phyloP scores from a whole-genome alignment of 2,888 invertebrate species.

The Idaea dimidiata region DNA sequence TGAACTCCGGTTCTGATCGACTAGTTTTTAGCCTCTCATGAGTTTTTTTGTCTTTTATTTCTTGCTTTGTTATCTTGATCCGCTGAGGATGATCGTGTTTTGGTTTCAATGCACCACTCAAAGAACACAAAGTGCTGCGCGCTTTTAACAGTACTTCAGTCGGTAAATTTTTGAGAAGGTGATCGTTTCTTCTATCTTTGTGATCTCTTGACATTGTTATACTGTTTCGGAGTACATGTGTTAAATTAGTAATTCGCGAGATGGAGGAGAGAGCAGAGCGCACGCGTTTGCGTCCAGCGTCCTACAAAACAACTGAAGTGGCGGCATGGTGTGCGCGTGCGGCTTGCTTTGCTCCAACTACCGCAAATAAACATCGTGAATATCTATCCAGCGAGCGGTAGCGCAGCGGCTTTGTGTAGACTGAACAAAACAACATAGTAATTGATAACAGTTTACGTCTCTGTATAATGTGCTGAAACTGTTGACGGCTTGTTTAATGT shows the following conservation, averaged over 20 bases:
- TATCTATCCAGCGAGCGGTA: constrained; percentile 36
- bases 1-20: constrained; percentile 68
- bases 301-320: constrained; percentile 65
- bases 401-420: constrained; percentile 19
- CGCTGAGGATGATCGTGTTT: constrained; percentile 55
- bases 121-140: constrained; percentile 66
- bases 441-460: constrained; percentile 29
- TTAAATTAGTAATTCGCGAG: constrained; percentile 30
- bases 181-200: constrained; percentile 66
- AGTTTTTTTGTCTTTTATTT: constrained; percentile 69
- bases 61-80: constrained; percentile 59
- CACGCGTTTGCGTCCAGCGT: constrained; percentile 53
- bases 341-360: constrained; percentile 60
- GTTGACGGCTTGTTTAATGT: constrained; percentile 18
- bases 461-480: constrained; percentile 12
- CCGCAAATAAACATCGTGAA: constrained; percentile 73
- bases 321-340: constrained; percentile 63
- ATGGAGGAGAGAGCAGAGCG: constrained; percentile 28
- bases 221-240: constrained; percentile 35
- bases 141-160: constrained; percentile 72
- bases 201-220: constrained; percentile 67
- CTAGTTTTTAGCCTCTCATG: constrained; percentile 61
- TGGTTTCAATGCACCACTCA: constrained; percentile 72
- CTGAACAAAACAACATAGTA: constrained; percentile 29
- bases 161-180: constrained; percentile 68